These are phyloP conservation scores for Dipus sagitta DNA, from an alignment of 2,797 vertebrate genomes.

Conservation along the genomic window DNA sequence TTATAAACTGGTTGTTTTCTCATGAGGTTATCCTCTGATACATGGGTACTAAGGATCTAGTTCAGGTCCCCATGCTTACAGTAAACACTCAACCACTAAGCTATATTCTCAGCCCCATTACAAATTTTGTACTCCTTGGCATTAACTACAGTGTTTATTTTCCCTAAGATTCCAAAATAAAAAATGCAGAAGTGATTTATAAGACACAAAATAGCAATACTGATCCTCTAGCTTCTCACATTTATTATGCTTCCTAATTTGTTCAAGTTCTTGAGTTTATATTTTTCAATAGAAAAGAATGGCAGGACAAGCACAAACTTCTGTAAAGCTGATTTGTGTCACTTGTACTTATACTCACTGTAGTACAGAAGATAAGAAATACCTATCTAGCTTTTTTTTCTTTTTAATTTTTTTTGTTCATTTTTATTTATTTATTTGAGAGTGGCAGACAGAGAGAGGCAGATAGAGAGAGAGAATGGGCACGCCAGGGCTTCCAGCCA, in stretches of 20 bases:
- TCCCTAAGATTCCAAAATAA: slow-evolving; percentile 21
- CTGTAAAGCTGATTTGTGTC: background rate
- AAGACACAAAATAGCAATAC: slow-evolving; percentile 15
- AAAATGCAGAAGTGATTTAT: background rate
- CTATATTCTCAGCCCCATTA: no score
- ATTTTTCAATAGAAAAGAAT: slow-evolving; percentile 40
- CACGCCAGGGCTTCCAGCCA: no score
- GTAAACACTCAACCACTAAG: no score
- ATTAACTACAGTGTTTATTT: slow-evolving; percentile 1
- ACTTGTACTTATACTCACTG: background rate
- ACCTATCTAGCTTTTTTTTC: background rate
- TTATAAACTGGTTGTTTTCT: no score
- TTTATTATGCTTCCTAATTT: slow-evolving; percentile 21
- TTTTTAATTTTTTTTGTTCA: no score
- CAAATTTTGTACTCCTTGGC: slow-evolving; percentile 26
- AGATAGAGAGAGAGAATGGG: no score
- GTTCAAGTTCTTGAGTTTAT: slow-evolving; percentile 39
- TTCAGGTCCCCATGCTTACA: no score
- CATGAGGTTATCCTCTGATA: no score
- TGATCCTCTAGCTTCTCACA: background rate
- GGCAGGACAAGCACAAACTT: background rate
- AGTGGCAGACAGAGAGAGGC: no score
- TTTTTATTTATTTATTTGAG: no score
- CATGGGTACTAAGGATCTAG: no score
- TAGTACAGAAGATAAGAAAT: background rate